A percentile compares a stretch with the other conserved stretches of the same genome.
These are phyloP conservation scores for Xerus inauris DNA, from an alignment of 2,113 vertebrate species.

Conservation along the genomic window DNA sequence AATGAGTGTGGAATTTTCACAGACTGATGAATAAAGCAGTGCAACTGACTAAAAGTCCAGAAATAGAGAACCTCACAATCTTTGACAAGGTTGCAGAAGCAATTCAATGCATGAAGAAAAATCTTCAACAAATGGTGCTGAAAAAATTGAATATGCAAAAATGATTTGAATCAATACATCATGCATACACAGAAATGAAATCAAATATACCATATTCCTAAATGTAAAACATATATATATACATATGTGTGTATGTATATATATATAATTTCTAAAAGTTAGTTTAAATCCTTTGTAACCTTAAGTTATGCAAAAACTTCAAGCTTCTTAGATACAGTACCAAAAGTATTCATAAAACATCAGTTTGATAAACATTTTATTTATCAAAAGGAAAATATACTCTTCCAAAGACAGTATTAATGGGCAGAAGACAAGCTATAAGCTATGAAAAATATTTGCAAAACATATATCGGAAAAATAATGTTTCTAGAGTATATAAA, in stretches of 20 bases:
- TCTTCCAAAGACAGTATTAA: not conserved
- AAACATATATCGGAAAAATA: not conserved
- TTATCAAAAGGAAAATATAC: conserved; percentile 2
- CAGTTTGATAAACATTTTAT: not conserved
- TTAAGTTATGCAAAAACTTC: not conserved
- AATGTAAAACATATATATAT: not conserved
- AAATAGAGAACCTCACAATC: not conserved
- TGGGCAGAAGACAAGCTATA: not conserved
- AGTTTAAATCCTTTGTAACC: not conserved
- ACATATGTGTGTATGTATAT: too few species aligned
- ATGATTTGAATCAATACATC: not conserved
- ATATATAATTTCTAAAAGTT: not conserved
- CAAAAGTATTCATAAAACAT: not conserved
- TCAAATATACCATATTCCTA: not conserved
- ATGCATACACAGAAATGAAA: not conserved
- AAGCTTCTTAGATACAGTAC: not conserved
- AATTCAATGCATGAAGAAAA: not conserved
- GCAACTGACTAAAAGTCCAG: not conserved
- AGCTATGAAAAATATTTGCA: not conserved
- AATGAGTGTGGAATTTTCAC: not conserved
- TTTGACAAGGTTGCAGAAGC: not conserved
- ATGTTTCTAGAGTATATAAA: not conserved
- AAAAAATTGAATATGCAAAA: not conserved
- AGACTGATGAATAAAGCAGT: not conserved
- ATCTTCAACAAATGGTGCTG: not conserved